Conservation (phyloP, 1,140 invertebrate genomes). For the Chironomus striatipennis region DNA sequence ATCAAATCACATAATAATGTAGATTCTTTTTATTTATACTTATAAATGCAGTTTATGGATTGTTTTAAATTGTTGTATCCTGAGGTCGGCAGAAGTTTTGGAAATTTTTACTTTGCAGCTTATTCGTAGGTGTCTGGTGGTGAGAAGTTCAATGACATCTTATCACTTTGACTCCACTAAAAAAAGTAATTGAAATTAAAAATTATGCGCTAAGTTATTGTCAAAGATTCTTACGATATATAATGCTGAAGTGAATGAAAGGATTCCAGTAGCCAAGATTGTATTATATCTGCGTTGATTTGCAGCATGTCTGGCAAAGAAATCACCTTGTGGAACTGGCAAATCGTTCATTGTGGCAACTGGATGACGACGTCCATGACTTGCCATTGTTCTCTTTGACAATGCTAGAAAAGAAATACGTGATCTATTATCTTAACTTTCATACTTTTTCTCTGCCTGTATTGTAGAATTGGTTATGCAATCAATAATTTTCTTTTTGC, state of each 20-base stretch:
- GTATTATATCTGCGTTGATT: constrained; percentile 58
- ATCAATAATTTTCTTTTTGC: background rate
- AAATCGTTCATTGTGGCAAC: constrained; percentile 58
- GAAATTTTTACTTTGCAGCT: background rate
- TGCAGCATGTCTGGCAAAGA: constrained; percentile 55
- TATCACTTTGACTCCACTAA: background rate
- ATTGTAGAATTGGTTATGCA: background rate
- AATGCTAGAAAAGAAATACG: background rate
- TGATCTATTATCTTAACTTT: too few relatives aligned
- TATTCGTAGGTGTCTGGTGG: background rate
- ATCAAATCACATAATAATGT: too few relatives aligned
- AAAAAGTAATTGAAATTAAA: background rate
- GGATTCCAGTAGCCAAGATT: constrained; percentile 49
- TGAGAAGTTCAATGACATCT: background rate
- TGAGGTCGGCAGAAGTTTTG: background rate
- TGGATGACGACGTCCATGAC: constrained; percentile 29
- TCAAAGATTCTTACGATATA: background rate
- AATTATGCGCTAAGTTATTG: background rate
- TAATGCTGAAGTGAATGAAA: background rate
- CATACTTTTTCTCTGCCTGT: background rate
- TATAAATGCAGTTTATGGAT: too few relatives aligned
- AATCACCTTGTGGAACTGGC: constrained; percentile 60
- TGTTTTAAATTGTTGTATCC: too few relatives aligned
- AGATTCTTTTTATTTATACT: too few relatives aligned
- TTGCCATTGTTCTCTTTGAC: background rate